Evolutionary conservation across 1,140 invertebrate genomes (phyloP).

Genomic region (Euura lappo): DNA sequence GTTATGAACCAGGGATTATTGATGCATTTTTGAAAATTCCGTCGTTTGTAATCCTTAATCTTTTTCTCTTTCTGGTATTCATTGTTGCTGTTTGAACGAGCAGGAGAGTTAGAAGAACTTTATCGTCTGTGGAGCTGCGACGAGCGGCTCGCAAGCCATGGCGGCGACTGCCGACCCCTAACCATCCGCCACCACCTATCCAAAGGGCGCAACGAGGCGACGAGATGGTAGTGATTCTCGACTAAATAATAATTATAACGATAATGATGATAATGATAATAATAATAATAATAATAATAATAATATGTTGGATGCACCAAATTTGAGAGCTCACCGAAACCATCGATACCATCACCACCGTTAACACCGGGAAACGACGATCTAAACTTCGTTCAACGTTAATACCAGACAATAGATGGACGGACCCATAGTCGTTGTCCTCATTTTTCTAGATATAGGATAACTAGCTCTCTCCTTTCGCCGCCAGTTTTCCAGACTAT

Average conservation of each 20-base stretch:
- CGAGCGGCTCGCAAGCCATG: slow-evolving; percentile 91
- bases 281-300: background rate
- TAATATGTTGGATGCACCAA: background rate
- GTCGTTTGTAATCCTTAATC: slow-evolving; percentile 17
- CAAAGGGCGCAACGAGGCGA: slow-evolving; percentile 53
- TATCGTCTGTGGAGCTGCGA: slow-evolving; percentile 81
- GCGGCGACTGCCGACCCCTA: slow-evolving; percentile 68
- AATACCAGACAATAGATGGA: background rate
- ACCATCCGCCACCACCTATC: slow-evolving; percentile 45
- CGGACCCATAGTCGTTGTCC: too few species aligned
- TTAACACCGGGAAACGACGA: background rate
- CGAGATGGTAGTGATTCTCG: slow-evolving; percentile 73
- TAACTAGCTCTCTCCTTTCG: too few species aligned
- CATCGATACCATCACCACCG: background rate
- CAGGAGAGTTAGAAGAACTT: slow-evolving; percentile 83
- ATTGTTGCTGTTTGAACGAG: slow-evolving; percentile 28
- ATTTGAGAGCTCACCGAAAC: background rate
- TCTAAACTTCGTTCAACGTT: background rate
- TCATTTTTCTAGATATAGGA: too few species aligned
- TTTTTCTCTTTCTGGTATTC: slow-evolving; percentile 29
- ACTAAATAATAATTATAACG: slow-evolving; percentile 59
- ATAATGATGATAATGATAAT: slow-evolving; percentile 4
- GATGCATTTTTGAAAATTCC: slow-evolving; percentile 12
- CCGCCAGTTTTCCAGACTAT: too few species aligned
- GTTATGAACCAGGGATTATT: background rate